Base-by-base conservation (phyloP, 2,113 vertebrate genomes). In the Dolichallabes microphthalmus region DNA sequence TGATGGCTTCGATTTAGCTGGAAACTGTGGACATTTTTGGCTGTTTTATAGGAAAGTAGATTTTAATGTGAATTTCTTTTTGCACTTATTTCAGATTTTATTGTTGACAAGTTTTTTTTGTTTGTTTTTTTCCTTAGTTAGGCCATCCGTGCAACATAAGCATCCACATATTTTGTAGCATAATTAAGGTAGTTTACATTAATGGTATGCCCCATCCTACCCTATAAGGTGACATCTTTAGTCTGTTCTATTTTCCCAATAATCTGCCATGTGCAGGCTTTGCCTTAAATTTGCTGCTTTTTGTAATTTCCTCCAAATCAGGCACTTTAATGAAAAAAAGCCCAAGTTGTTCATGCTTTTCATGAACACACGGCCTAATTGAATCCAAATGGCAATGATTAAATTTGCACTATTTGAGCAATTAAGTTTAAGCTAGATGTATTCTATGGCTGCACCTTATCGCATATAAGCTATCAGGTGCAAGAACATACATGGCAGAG, bases 261-360 rank as follows among this genome's bases (percentile, higher is more conserved):
- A 60, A 74, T 81, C 77, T 52, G 78, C 74, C 64, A 52, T 19
- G 60, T 53, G 74, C 60, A 50, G 78, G 68, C 66, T 71, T 81
- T 86, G 85, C 78, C 85, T 86, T 81, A 86, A 63, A 81, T 81
- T 80, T 63, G 78, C 85, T 86, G 78, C 77, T 74, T 81, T 60
- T 81, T 81, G 57, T 81, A 52, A 81, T 61, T 75, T 74, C 5
- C 60, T 17, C 20, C 22, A 60, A 57, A 78, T 60, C 10, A 14
- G 55, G 68, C 85, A 86, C 85, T 86, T 86, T 78, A 84, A 57
- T 17, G 9, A n/a, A 55, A 22, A 50, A 66, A 22, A 9, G 73
- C 7, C 45, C 45, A 35, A 22, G 73, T 53, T 76, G 71, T 64
- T 63, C 60, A 55, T 22, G 58, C 27, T 64, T 84, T 83, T 77